These are phyloP conservation scores for Trichoplusia ni DNA, from an alignment of 1,140 invertebrate genomes.

Conservation along the genomic window DNA sequence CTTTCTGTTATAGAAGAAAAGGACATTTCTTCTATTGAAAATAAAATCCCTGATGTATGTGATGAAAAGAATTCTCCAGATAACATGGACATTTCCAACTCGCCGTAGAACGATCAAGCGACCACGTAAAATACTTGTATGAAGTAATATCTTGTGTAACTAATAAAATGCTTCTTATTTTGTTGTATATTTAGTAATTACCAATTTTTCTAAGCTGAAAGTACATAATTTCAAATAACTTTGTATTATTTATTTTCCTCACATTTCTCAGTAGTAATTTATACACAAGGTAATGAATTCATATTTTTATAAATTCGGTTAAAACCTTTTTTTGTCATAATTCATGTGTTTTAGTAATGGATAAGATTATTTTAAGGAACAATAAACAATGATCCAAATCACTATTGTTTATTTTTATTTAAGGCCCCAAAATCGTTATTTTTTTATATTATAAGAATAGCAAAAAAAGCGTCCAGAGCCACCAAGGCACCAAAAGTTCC, in stretches of 20 bases:
- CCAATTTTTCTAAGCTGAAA: not conserved
- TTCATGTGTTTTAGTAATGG: constrained; percentile 8
- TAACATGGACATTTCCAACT: constrained; percentile 82
- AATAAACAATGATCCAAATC: constrained; percentile 12
- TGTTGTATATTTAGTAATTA: not conserved
- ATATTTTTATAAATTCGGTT: not conserved
- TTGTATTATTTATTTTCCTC: not conserved
- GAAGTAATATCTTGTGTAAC: not conserved
- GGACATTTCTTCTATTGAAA: constrained; percentile 48
- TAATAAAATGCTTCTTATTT: not conserved
- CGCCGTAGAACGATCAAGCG: too few species aligned
- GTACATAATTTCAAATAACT: not conserved
- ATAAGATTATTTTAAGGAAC: constrained; percentile 11
- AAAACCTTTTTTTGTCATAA: not conserved
- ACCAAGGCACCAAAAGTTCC: too few species aligned
- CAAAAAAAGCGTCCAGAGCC: too few species aligned
- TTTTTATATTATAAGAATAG: too few species aligned
- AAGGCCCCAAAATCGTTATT: too few species aligned
- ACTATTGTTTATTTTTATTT: too few species aligned
- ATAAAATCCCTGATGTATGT: constrained; percentile 54
- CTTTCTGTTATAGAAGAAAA: constrained; percentile 61
- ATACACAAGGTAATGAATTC: not conserved
- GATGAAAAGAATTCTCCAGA: constrained; percentile 78
- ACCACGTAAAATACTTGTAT: too few species aligned
- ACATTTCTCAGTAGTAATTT: not conserved